A percentile compares a stretch with the other conserved stretches of the same genome.
Conservation (phyloP, 2,797 vertebrate species). For the Eremophila alpestris region DNA sequence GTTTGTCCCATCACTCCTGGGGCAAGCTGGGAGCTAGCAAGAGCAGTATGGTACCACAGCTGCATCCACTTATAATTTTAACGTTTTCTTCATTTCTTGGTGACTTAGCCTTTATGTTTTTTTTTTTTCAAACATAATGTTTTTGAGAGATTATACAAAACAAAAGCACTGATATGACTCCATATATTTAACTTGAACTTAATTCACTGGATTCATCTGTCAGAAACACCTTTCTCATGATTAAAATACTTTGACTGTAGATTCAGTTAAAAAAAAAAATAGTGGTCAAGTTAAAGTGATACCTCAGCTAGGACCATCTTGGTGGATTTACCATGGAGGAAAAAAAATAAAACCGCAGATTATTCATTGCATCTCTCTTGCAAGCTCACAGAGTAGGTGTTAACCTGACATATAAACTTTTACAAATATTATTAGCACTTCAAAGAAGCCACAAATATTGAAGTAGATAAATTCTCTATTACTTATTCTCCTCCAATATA, state of each 20-base stretch:
- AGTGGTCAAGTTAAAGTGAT: not conserved
- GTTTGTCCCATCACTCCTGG: not conserved
- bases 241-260: not conserved
- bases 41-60: not conserved
- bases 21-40: not conserved
- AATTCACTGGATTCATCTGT: not conserved
- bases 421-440: slow-evolving; percentile 15
- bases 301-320: not conserved
- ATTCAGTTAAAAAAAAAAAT: not conserved
- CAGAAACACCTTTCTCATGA: not conserved
- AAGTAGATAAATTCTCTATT: not conserved
- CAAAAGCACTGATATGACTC: not conserved
- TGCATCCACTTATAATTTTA: not conserved
- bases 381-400: not conserved
- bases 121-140: not conserved
- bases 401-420: not conserved
- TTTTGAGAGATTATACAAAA: not conserved
- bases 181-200: not conserved
- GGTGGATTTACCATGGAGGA: not conserved
- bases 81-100: not conserved
- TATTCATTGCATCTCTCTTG: not conserved
- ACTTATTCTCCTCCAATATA: not conserved
- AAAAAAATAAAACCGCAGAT: not conserved
- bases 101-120: not conserved
- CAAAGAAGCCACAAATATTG: slow-evolving; percentile 19